Evolutionary conservation across 30 jellyfish, hydroid and myxozoan species (phyloP), one percentile per base, ranked within the genome.

Genomic region (Nemopilema nomurai): DNA sequence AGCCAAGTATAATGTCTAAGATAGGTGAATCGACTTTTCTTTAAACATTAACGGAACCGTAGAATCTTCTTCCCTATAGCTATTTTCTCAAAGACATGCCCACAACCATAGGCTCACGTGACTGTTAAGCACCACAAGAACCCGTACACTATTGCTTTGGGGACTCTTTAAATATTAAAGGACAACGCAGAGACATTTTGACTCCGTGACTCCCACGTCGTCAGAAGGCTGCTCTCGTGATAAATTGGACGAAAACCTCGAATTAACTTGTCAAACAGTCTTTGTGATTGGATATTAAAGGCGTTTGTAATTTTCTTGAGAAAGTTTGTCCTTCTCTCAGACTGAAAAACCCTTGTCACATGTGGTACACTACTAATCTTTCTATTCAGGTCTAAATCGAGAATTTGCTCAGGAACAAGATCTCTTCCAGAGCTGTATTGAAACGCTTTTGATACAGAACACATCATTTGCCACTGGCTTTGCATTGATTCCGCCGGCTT

Each of bases 251-350:
- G 50, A 19, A 77, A 41, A 74, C 76, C 24, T 26, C 21, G 87
- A 23, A 66, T 77, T 77, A 77, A 77, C 87, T 66, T 49, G 33
- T 57, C 87, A 77, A 77, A 77, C 32, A 77, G 53, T 28, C 87
- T 8, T 77, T 62, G 75, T 62, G 50, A 26, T 19, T 32, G 87
- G 52, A 77, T 77, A 62, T 62, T 31, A 77, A 64, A 25, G 21
- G 78, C 22, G 67, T 77, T 25, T 18, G 77, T 66, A 51, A 30
- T 57, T 62, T 77, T 77, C 87, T 77, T 77, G 87, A 64, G 87
- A 77, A 77, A 77, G 87, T 77, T 77, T 77, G 51, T 75, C 49
- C 27, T 16, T 22, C 26, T 77, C 68, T 77, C 62, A 77, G 87
- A 26, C 28, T 62, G 22, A 66, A 64, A 57, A 77, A 57, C 87